Base-by-base conservation (phyloP, 2,113 vertebrate genomes). In the Hiodon alosoides region DNA sequence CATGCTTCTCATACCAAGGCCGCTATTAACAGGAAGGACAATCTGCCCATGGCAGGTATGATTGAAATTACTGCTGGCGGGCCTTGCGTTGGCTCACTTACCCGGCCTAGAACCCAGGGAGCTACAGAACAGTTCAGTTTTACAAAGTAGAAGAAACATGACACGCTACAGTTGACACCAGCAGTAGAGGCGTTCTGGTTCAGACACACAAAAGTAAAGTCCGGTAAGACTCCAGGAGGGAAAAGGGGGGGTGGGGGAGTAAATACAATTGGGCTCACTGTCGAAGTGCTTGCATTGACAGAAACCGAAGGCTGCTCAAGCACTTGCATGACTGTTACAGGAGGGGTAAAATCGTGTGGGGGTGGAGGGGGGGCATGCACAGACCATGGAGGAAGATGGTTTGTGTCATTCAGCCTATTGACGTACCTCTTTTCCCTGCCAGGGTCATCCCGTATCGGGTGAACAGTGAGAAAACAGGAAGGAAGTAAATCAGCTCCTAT, bases 401-500 rank as follows among this genome's bases (percentile, higher is more conserved):
- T 89, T 85, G 81, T 79, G 78, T 90, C 81, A 80, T 85, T 90
- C 75, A 80, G 79, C 84, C 87, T 80, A 88, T 83, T 90, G 93
- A 98, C 96, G 93, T 98, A 98, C 97, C 97, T 98, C 95, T 96
- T 94, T 97, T 86, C 95, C 95, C 97, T 98, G 94, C 89, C 90
- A 91, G 90, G 91, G 91, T 90, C 94, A 94, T 95, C 92, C 93
- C 92, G 91, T 90, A 92, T 87, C 90, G 93, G 93, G 92, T 87
- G 90, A 93, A 93, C 87, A 89, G 90, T 93, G 91, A 90, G 92
- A 92, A 91, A 93, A 94, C 91, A 97, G 91, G 93, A 89, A 95
- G 89, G 90, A 90, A 93, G 90, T 84, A 90, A 87, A 73, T 92
- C 88, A 95, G 83, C 31, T 31, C 31, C 31, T 31, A 31, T 31